phyloP scores from a whole-genome alignment of 2,797 vertebrate species.

The Heliangelus exortis region DNA sequence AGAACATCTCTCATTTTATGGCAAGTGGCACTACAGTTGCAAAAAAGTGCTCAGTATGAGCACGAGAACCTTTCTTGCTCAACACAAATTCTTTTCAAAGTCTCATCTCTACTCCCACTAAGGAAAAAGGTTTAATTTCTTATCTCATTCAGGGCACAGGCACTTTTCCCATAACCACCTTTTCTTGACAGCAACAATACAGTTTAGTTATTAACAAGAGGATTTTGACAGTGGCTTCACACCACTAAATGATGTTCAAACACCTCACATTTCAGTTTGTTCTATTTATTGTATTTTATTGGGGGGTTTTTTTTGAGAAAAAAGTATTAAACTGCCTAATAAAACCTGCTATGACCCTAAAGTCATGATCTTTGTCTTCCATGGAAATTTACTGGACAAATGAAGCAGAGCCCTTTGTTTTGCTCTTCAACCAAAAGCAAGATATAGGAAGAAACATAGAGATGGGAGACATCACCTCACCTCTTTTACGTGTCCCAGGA shows the following conservation, averaged over 20 bases:
- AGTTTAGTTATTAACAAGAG: conserved; percentile 17
- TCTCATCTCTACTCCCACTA: background rate
- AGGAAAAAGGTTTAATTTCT: background rate
- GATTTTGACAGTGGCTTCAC: conserved; percentile 22
- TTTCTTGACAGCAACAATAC: background rate
- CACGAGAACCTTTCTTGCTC: background rate
- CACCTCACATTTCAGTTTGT: background rate
- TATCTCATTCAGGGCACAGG: conserved; percentile 36
- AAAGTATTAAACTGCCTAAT: background rate
- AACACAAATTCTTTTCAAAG: background rate
- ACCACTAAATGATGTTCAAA: conserved; percentile 4
- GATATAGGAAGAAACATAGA: conserved; percentile 10
- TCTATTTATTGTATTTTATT: background rate
- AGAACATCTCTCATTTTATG: background rate
- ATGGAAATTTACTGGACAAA: background rate
- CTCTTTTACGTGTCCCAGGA: conserved; percentile 97
- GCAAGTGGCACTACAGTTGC: background rate
- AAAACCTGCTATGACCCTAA: background rate
- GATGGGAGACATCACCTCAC: conserved; percentile 79
- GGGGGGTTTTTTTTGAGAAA: background rate
- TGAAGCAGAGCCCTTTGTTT: background rate
- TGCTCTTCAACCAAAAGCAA: conserved; percentile 2
- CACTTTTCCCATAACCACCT: background rate
- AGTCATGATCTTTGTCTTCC: background rate
- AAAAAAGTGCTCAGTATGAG: background rate